A percentile compares a stretch with the other conserved stretches of the same genome.
Conservation (phyloP, 2,797 vertebrate genomes). For the Loriculus beryllinus region DNA sequence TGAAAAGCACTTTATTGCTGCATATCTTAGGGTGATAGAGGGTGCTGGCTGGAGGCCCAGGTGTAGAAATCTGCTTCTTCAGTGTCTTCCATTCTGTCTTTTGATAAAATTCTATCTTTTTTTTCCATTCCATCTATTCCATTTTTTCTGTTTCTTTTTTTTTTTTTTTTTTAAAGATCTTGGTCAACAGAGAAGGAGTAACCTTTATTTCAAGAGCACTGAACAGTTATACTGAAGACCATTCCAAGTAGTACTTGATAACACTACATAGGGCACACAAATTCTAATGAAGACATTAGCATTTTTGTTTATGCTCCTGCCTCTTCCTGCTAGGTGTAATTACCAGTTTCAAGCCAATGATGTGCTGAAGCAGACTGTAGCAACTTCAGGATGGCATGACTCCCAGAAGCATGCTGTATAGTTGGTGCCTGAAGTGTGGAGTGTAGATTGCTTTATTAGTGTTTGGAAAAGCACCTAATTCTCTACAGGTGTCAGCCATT, state of each 20-base stretch:
- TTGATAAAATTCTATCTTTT: not conserved
- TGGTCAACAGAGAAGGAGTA: not conserved
- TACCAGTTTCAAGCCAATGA: not conserved
- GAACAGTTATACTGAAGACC: not conserved
- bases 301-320: not conserved
- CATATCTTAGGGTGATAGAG: fast-evolving
- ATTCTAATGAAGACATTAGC: not conserved
- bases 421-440: not conserved
- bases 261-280: not conserved
- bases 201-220: not conserved
- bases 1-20: not conserved
- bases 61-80: not conserved
- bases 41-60: not conserved
- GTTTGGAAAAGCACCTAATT: not conserved
- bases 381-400: not conserved
- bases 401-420: not conserved
- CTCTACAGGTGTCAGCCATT: not conserved
- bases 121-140: not conserved
- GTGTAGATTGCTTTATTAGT: not conserved
- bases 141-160: not conserved
- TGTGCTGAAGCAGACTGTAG: not conserved
- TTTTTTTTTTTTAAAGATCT: not conserved
- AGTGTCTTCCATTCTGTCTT: not conserved
- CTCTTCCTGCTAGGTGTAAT: not conserved
- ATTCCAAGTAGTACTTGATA: not conserved